These are phyloP conservation scores for Campoplex capitator DNA, from an alignment of 2,888 invertebrate species.

Conservation along the genomic window DNA sequence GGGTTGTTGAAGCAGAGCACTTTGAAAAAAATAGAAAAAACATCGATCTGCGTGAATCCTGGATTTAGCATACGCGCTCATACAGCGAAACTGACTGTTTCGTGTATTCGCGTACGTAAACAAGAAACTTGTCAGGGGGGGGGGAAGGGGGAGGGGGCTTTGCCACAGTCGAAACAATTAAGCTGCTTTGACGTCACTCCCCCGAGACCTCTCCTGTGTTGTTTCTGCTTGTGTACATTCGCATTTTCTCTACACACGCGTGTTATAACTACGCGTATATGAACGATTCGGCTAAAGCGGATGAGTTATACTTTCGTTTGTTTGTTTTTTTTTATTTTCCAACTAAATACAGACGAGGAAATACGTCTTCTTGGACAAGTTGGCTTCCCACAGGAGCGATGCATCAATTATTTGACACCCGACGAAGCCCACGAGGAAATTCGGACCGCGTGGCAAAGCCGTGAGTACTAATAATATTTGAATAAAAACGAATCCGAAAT, in stretches of 20 bases:
- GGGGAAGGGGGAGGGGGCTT: neutral
- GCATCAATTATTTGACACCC: constrained; percentile 93
- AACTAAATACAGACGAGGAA: constrained; percentile 88
- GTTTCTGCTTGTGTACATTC: neutral
- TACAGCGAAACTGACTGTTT: constrained; percentile 19
- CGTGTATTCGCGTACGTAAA: neutral
- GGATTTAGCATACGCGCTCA: neutral
- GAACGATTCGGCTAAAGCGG: neutral
- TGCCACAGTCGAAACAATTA: constrained; percentile 27
- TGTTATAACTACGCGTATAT: neutral
- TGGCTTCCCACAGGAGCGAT: constrained; percentile 90
- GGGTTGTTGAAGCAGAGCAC: too few species aligned
- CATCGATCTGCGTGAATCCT: constrained; percentile 54
- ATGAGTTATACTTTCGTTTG: neutral
- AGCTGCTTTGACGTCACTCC: constrained; percentile 52
- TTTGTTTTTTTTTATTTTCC: neutral
- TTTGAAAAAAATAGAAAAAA: constrained; percentile 22
- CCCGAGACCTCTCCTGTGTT: constrained; percentile 13
- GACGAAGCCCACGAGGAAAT: constrained; percentile 89
- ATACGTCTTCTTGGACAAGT: constrained; percentile 88
- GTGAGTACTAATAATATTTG: constrained; percentile 78
- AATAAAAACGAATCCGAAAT: neutral
- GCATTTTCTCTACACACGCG: neutral
- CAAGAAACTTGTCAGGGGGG: neutral
- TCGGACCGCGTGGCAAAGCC: constrained; percentile 90